Conservation (phyloP, 2,888 invertebrate genomes). For the Nezara viridula region DNA sequence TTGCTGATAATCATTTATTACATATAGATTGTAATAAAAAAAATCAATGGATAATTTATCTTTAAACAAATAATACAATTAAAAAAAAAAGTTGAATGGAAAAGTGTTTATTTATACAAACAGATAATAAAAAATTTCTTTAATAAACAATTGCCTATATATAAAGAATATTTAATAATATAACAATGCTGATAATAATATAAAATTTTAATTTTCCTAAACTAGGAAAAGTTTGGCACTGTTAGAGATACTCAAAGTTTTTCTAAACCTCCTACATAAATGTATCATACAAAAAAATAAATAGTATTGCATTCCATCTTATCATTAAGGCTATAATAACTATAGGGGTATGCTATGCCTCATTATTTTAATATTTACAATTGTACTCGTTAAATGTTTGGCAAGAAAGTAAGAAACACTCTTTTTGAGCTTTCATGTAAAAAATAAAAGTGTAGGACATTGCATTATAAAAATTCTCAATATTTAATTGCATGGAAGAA, state of each 20-base stretch:
- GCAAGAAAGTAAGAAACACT: constrained; percentile 53
- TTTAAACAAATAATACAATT: too few species aligned
- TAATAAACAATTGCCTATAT: constrained; percentile 31
- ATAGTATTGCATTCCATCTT: constrained; percentile 43
- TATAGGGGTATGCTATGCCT: constrained; percentile 9
- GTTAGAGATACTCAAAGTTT: constrained; percentile 56
- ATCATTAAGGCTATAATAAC: constrained; percentile 27
- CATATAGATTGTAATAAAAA: neutral
- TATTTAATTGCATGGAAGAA: neutral
- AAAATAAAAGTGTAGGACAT: neutral
- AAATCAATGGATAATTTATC: neutral
- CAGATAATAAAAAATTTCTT: constrained; percentile 35
- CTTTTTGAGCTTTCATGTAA: constrained; percentile 23
- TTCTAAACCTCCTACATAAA: constrained; percentile 18
- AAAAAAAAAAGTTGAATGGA: neutral
- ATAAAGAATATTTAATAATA: constrained; percentile 45
- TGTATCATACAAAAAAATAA: constrained; percentile 51
- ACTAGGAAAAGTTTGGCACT: constrained; percentile 51
- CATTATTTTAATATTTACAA: constrained; percentile 52
- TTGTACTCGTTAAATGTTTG: constrained; percentile 53
- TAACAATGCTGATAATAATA: constrained; percentile 46
- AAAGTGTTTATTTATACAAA: constrained; percentile 42
- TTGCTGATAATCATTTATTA: too few species aligned
- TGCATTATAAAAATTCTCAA: neutral
- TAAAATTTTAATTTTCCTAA: constrained; percentile 42